phyloP scores from a whole-genome alignment of 2,888 invertebrate genomes.

The Temnothorax ravouxi region DNA sequence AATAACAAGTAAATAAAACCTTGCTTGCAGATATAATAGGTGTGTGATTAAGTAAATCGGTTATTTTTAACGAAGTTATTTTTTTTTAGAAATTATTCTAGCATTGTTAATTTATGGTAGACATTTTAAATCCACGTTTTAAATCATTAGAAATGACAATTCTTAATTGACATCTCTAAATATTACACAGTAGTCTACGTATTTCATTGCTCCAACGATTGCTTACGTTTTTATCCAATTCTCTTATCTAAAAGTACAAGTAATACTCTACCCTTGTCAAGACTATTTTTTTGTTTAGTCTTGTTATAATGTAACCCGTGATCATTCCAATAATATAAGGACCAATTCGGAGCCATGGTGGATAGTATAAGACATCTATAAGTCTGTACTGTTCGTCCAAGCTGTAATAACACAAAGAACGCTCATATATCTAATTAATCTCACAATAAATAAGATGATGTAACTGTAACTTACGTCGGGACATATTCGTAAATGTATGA shows the following conservation, averaged over 20 bases:
- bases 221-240: background rate
- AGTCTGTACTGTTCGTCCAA: conserved; percentile 85
- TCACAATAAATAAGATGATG: conserved; percentile 10
- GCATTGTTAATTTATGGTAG: background rate
- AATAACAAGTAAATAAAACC: background rate
- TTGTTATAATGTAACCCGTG: conserved; percentile 86
- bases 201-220: too few relatives aligned
- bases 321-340: conserved; percentile 85
- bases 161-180: background rate
- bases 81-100: background rate
- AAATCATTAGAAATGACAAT: background rate
- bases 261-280: conserved; percentile 77
- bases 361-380: conserved; percentile 85
- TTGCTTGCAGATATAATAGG: background rate
- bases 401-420: conserved; percentile 75
- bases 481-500: conserved; percentile 85
- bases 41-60: background rate
- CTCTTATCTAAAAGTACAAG: background rate
- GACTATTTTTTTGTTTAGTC: conserved; percentile 78
- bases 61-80: background rate
- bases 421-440: conserved; percentile 35
- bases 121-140: background rate
- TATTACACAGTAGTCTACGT: too few relatives aligned
- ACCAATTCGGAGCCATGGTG: conserved; percentile 84
- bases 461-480: conserved; percentile 86